These are phyloP conservation scores for Nesoenas mayeri DNA, from an alignment of 2,113 vertebrate species.

Conservation along the genomic window DNA sequence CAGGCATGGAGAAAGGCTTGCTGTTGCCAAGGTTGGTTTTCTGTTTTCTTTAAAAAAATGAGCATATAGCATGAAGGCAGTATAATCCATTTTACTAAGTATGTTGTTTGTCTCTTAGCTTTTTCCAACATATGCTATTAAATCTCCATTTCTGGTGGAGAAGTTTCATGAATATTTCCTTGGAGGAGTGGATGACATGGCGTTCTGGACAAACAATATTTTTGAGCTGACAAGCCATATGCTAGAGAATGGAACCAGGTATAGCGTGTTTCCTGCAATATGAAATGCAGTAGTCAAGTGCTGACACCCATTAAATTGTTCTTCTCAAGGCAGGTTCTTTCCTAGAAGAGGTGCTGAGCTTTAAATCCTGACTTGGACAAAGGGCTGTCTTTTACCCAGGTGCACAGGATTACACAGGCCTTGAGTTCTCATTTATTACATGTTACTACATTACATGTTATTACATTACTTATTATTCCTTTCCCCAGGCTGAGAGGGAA, in stretches of 20 bases:
- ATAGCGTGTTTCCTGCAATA: neutral
- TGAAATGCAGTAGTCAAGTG: neutral
- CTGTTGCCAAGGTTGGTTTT: slow-evolving; percentile 72
- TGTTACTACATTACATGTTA: neutral
- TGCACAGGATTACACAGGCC: neutral
- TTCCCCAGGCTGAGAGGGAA: neutral
- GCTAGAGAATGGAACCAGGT: slow-evolving; percentile 79
- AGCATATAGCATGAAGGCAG: neutral
- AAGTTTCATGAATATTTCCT: slow-evolving; percentile 83
- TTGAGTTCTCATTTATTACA: neutral
- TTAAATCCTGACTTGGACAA: neutral
- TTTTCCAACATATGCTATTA: slow-evolving; percentile 71
- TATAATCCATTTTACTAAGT: neutral
- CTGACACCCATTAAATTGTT: neutral
- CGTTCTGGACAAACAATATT: slow-evolving; percentile 76
- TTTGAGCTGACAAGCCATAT: slow-evolving; percentile 72
- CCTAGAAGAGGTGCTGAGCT: neutral
- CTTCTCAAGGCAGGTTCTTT: neutral
- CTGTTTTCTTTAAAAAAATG: neutral
- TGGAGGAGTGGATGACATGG: slow-evolving; percentile 82
- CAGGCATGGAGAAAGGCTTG: slow-evolving; percentile 76
- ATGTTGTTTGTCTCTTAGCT: slow-evolving; percentile 58
- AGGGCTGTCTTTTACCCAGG: fast-evolving
- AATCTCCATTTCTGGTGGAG: slow-evolving; percentile 80
- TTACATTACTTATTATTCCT: fast-evolving